Evolutionary conservation across 2,113 vertebrate species (phyloP).

Genomic region (Gobio gobio): DNA sequence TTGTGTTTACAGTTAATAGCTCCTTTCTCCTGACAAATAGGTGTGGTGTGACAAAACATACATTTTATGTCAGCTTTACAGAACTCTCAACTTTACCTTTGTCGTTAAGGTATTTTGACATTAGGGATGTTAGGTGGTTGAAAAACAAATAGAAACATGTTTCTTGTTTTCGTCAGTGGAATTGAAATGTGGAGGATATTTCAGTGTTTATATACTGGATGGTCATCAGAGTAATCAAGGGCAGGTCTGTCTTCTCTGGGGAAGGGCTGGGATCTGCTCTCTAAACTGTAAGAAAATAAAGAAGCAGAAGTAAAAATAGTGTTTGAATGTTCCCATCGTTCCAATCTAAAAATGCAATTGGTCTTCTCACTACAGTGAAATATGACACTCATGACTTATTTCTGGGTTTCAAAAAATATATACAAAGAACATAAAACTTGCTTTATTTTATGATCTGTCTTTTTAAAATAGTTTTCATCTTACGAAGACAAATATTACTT

Average conservation of each 20-base stretch:
- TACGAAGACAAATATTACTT: not conserved
- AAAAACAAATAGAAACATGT: not conserved
- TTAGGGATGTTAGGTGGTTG: not conserved
- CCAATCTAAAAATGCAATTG: not conserved
- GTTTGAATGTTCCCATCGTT: not conserved
- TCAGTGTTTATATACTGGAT: not conserved
- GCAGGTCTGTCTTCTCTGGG: not conserved
- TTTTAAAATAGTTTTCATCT: not conserved
- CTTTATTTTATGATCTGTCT: not conserved
- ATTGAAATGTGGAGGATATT: not conserved
- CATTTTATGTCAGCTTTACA: too few species aligned
- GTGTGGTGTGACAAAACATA: too few species aligned
- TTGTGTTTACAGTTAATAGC: too few species aligned
- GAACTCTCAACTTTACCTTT: too few species aligned
- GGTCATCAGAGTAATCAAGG: not conserved
- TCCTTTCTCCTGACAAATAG: too few species aligned
- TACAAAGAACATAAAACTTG: not conserved
- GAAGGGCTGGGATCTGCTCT: not conserved
- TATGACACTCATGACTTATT: not conserved
- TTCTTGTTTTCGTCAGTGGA: not conserved
- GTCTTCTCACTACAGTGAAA: not conserved
- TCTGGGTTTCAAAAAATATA: not conserved
- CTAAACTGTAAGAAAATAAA: not conserved
- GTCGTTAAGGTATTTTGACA: not conserved
- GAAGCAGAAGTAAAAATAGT: not conserved